A percentile compares a stretch with the other conserved stretches of the same genome.
These are phyloP conservation scores for Geotria australis DNA, from an alignment of 2,797 vertebrate genomes.

Conservation along the genomic window DNA sequence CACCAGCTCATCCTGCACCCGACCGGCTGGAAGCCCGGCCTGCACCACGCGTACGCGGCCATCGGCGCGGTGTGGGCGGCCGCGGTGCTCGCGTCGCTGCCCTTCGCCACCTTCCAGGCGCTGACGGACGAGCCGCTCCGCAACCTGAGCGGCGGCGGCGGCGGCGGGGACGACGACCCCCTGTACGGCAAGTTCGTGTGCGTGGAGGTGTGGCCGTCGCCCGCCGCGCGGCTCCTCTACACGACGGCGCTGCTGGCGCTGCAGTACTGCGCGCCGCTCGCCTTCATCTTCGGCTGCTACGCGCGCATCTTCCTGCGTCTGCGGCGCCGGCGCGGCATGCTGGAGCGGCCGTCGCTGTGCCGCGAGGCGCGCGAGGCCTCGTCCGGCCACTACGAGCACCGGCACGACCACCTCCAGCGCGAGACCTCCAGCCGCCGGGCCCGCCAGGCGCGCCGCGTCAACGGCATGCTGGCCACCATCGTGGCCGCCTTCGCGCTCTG, in stretches of 20 bases:
- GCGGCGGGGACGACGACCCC: constrained; percentile 3
- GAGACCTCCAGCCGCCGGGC: constrained; percentile 4
- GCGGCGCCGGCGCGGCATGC: constrained; percentile 23
- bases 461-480: constrained; percentile 26
- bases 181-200: constrained; percentile 17
- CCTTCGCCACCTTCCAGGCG: constrained; percentile 22
- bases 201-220: constrained; percentile 26
- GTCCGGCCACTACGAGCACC: too few species aligned
- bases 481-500: constrained; percentile 26
- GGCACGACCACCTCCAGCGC: too few species aligned
- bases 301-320: constrained; percentile 34
- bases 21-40: constrained; percentile 32
- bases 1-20: constrained; percentile 48
- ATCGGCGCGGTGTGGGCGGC: constrained; percentile 27
- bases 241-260: constrained; percentile 30
- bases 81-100: constrained; percentile 25
- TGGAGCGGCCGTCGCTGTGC: constrained; percentile 10
- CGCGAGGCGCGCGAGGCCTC: constrained; percentile 8
- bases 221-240: constrained; percentile 18
- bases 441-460: constrained; percentile 22
- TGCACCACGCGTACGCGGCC: constrained; percentile 31
- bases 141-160: constrained; percentile 18
- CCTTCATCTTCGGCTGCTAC: constrained; percentile 27
- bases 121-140: constrained; percentile 18
- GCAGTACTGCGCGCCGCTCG: constrained; percentile 30